phyloP scores from a whole-genome alignment of 2,113 vertebrate genomes.

The Myiozetetes cayanensis region DNA sequence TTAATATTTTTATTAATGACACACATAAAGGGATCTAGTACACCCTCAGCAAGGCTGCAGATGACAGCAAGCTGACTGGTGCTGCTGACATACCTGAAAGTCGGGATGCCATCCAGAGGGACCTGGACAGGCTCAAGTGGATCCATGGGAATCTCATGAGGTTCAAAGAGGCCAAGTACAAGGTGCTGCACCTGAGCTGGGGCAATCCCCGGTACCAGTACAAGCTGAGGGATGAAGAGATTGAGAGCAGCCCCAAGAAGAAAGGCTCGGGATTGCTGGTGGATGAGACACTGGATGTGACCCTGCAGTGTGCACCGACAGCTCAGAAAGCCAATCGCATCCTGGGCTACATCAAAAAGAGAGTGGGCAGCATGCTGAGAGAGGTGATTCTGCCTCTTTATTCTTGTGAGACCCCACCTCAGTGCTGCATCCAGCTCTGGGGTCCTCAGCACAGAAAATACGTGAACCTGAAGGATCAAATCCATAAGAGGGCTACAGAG shows the following conservation, averaged over 20 bases:
- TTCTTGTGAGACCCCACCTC: not conserved
- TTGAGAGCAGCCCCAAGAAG: accelerated
- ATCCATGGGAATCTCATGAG: not conserved
- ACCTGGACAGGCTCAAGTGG: not conserved
- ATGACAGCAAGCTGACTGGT: not conserved
- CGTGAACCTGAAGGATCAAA: not conserved
- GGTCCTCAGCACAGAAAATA: not conserved
- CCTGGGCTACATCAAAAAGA: not conserved
- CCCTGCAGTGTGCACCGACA: accelerated
- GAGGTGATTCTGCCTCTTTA: not conserved
- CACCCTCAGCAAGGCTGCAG: not conserved
- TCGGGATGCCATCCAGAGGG: not conserved
- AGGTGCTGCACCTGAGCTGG: not conserved
- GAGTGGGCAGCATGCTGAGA: accelerated
- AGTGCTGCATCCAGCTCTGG: not conserved
- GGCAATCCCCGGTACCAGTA: accelerated
- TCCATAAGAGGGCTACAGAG: not conserved
- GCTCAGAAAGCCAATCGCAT: accelerated
- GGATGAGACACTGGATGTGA: not conserved
- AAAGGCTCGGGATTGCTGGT: not conserved
- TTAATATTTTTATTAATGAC: not conserved
- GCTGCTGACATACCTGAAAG: not conserved
- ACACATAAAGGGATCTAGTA: not conserved
- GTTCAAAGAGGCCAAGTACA: not conserved
- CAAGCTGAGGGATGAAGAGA: not conserved